A percentile compares a stretch with the other conserved stretches of the same genome.
These are phyloP conservation scores for Amblyornis subalaris DNA, from an alignment of 2,113 vertebrate species.

Conservation along the genomic window DNA sequence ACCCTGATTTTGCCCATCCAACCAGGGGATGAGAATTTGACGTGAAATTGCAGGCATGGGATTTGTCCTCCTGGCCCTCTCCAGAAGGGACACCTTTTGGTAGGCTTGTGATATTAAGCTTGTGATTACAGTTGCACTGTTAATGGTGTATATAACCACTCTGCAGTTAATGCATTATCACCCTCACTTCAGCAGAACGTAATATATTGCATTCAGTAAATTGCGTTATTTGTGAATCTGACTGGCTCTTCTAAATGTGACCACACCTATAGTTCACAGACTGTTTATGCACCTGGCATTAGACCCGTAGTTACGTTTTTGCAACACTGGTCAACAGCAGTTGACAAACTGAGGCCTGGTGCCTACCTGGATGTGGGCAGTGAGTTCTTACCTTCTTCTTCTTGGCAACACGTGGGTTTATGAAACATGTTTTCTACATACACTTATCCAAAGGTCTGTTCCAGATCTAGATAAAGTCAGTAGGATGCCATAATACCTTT, in stretches of 20 bases:
- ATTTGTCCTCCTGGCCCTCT: background rate
- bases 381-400: background rate
- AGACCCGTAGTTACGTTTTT: fast-evolving
- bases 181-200: background rate
- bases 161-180: background rate
- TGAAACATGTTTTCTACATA: background rate
- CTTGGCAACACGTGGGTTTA: background rate
- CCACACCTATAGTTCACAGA: background rate
- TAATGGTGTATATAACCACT: background rate
- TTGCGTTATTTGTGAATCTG: fast-evolving
- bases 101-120: background rate
- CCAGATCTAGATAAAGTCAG: background rate
- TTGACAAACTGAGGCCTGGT: background rate
- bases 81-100: background rate
- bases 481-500: background rate
- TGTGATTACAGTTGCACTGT: background rate
- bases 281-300: background rate
- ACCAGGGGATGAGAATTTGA: fast-evolving
- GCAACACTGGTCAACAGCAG: background rate
- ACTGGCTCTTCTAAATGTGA: background rate
- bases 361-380: too few relatives aligned
- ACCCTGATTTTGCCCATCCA: background rate
- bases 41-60: fast-evolving
- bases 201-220: background rate
- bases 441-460: background rate